phyloP scores from a whole-genome alignment of 2,797 vertebrate species.

The Aldrovandia affinis region DNA sequence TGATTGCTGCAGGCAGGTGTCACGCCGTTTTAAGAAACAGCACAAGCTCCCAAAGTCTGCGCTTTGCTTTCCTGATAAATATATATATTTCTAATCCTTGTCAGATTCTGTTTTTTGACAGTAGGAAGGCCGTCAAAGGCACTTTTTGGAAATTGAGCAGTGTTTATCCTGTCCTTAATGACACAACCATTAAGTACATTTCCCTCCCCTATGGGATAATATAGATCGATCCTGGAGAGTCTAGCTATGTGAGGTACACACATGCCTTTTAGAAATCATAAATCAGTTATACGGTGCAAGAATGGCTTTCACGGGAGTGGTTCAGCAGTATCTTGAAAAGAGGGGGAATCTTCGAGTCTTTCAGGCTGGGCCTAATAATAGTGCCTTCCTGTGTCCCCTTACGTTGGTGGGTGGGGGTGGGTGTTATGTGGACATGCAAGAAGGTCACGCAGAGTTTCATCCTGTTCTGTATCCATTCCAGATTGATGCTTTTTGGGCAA shows the following conservation, averaged over 20 bases:
- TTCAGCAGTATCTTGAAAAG: slow-evolving; percentile 17
- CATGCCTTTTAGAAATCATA: not conserved
- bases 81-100: no score
- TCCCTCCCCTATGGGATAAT: not conserved
- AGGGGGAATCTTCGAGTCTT: slow-evolving; percentile 41
- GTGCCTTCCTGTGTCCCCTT: slow-evolving; percentile 42
- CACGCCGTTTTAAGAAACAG: not conserved
- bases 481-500: not conserved
- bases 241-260: not conserved
- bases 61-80: not conserved
- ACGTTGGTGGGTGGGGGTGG: not conserved
- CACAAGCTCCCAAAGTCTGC: not conserved
- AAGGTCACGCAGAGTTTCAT: slow-evolving; percentile 44
- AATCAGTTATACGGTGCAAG: not conserved
- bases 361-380: slow-evolving; percentile 35
- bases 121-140: not conserved
- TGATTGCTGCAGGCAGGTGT: not conserved
- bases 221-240: not conserved
- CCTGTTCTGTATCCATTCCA: slow-evolving; percentile 36
- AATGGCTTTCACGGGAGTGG: not conserved
- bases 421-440: not conserved
- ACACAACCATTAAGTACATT: not conserved
- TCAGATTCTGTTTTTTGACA: not conserved
- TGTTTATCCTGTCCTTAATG: not conserved
- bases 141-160: not conserved